These are phyloP conservation scores for Dicerorhinus sumatrensis DNA, from an alignment of 2,113 vertebrate species.

Conservation along the genomic window DNA sequence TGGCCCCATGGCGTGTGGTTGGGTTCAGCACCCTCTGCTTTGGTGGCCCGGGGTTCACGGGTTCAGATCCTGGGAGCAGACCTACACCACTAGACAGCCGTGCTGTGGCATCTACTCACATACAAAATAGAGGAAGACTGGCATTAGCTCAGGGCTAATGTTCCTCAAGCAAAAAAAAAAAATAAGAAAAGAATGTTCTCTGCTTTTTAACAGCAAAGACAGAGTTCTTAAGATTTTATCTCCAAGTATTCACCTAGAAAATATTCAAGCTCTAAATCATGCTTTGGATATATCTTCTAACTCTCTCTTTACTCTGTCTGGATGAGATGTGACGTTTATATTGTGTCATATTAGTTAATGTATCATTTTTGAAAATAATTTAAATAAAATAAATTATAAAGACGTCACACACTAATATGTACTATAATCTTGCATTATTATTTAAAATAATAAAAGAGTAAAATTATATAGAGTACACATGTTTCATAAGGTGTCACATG, in stretches of 20 bases:
- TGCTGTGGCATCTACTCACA: too few species aligned
- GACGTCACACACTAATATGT: neutral
- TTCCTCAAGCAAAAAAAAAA: too few species aligned
- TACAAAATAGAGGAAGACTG: too few species aligned
- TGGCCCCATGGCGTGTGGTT: too few species aligned
- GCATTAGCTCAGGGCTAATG: too few species aligned
- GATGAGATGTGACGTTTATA: neutral
- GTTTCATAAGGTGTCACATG: neutral
- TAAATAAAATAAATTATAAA: neutral
- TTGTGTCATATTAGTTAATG: neutral
- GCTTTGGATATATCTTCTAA: neutral
- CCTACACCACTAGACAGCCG: too few species aligned
- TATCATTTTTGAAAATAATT: neutral
- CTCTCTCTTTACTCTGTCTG: neutral
- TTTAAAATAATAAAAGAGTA: neutral
- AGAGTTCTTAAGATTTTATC: neutral
- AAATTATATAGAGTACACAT: neutral
- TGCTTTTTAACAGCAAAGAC: slow-evolving; percentile 25
- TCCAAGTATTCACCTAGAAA: neutral
- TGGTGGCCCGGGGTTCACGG: too few species aligned
- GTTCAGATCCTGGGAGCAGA: too few species aligned
- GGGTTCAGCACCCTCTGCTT: too few species aligned
- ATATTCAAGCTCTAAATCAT: neutral
- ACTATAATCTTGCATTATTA: neutral
- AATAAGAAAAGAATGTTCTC: neutral